Evolutionary conservation across 1,140 invertebrate species (phyloP), one percentile per base, ranked within the genome.

Genomic region (Lordiphosa mommai): DNA sequence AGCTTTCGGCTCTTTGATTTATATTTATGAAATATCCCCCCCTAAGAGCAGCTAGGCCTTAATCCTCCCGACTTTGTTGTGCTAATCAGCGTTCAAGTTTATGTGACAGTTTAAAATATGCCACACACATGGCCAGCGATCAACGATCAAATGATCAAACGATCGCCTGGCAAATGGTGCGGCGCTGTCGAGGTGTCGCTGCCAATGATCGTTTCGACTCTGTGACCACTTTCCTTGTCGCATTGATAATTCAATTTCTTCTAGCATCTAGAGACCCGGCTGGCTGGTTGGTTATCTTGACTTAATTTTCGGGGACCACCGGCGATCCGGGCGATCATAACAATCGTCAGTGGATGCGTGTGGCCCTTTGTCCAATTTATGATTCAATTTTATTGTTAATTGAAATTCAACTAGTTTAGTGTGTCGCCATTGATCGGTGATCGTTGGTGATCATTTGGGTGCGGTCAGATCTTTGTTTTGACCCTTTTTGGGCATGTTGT

Each of bases 381-480:
- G 77, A 57, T 86, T 86, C 79, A 84, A 66, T 86, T 86, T 86
- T 82, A 86, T 86, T 86, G 82, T 86, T 86, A 86, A 86, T 86
- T 86, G 82, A 86, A 86, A 86, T 65, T 67, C 84, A 86, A 86
- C 82, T 86, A 86, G 82, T 86, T 86, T 82, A 77, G 74, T 80
- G 63, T 77, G 56, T 70, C 53, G 69, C 55, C 43, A 34, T 43
- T 14, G 38, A 43, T 51, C 9, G 20, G n/a, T 23, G 16, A 5
- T 53, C 9, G 16, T 12, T 13, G 10, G 10, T 16, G 40, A 43
- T 10, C 30, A n/a, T 34, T 43, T 40, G 63, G 70, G 70, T 57
- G 70, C 52, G 63, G 70, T 73, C 71, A 52, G 40, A 57, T 55
- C 30, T 43, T 57, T 67, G 32, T 41, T 58, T 69, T 67, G 61